Evolutionary conservation across 2,797 vertebrate species (phyloP).

Genomic region (Arrhamphus sclerolepis): DNA sequence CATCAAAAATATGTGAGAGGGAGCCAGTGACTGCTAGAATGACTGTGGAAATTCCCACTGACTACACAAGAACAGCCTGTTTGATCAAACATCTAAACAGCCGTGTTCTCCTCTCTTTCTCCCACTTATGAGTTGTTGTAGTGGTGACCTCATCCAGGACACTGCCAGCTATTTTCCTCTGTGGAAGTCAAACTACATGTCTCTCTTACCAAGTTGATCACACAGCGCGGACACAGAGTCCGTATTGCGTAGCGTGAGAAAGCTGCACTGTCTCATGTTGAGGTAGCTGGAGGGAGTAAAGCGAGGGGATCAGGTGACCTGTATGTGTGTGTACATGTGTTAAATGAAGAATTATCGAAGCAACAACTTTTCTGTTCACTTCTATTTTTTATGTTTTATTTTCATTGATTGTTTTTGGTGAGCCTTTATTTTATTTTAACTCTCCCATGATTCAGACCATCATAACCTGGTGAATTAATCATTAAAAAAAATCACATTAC

Average conservation of each 20-base stretch:
- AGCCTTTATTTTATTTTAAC: constrained; percentile 7
- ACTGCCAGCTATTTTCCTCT: constrained; percentile 42
- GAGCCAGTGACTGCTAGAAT: constrained; percentile 53
- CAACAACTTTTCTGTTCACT: too few relatives aligned
- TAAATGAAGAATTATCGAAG: neutral
- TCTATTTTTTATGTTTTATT: constrained; percentile 13
- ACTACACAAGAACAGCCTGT: constrained; percentile 63
- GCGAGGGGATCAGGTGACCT: constrained; percentile 30
- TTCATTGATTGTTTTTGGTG: neutral
- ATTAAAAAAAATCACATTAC: too few relatives aligned
- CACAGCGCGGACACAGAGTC: constrained; percentile 24
- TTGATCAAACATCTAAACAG: constrained; percentile 68
- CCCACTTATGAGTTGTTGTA: constrained; percentile 32
- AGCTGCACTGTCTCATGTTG: constrained; percentile 23
- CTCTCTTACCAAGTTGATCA: constrained; percentile 36
- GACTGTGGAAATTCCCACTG: constrained; percentile 78
- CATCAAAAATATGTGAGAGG: constrained; percentile 53
- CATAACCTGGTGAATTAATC: too few relatives aligned
- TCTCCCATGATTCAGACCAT: neutral
- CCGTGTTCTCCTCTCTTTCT: constrained; percentile 50
- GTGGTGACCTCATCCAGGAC: constrained; percentile 66
- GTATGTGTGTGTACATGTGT: constrained; percentile 14
- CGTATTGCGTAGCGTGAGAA: constrained; percentile 42
- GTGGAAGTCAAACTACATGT: constrained; percentile 55
- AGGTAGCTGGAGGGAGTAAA: constrained; percentile 33